Evolutionary conservation across 2,888 invertebrate species (phyloP).

Genomic region (Dynastes tityus): DNA sequence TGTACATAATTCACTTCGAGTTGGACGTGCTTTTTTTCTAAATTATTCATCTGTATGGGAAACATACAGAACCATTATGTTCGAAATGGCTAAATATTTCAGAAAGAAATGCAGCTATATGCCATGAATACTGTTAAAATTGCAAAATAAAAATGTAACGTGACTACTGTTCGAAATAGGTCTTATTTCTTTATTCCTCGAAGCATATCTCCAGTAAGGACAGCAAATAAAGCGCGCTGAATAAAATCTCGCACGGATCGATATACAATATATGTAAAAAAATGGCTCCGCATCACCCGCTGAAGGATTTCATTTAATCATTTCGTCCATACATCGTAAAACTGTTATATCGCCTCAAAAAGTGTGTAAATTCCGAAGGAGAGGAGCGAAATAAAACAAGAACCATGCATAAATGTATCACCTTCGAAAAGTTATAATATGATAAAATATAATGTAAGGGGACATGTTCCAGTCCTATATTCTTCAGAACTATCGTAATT

Average conservation of each 20-base stretch:
- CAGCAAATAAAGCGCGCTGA: not conserved
- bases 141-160: slow-evolving; percentile 35
- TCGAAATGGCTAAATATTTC: slow-evolving; percentile 8
- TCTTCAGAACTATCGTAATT: too few species aligned
- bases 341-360: slow-evolving; percentile 17
- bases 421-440: not conserved
- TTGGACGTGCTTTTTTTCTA: not conserved
- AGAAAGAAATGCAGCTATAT: slow-evolving; percentile 9
- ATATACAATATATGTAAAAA: slow-evolving; percentile 41
- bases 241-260: slow-evolving; percentile 26
- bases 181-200: slow-evolving; percentile 16
- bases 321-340: slow-evolving; percentile 25
- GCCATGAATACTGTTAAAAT: slow-evolving; percentile 19
- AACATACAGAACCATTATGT: not conserved
- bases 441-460: not conserved
- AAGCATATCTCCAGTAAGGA: slow-evolving; percentile 7
- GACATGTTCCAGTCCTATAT: too few species aligned
- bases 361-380: slow-evolving; percentile 11
- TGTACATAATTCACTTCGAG: too few species aligned
- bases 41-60: not conserved
- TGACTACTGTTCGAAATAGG: not conserved
- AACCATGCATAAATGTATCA: not conserved
- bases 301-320: slow-evolving; percentile 40
- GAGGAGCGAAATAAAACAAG: slow-evolving; percentile 16
- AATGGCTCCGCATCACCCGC: slow-evolving; percentile 17